These are phyloP conservation scores for Leptarthrus brevirostris DNA, from an alignment of 2,888 invertebrate genomes.

Conservation along the genomic window DNA sequence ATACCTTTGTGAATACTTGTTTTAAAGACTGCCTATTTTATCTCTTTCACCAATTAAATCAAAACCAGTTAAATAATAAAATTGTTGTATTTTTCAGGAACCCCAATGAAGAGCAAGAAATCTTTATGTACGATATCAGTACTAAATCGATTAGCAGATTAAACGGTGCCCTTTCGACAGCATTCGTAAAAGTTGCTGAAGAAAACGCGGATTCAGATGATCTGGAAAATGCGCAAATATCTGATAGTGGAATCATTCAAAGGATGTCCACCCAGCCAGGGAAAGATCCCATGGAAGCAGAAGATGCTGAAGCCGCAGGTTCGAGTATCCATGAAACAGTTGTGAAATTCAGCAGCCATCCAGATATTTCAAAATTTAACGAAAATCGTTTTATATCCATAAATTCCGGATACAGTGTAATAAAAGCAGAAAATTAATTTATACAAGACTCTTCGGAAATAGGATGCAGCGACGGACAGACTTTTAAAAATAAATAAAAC, in stretches of 20 bases:
- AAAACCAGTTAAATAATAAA: no score
- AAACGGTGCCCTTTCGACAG: conserved; percentile 83
- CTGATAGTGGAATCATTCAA: conserved; percentile 67
- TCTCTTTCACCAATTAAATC: background rate
- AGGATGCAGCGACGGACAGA: background rate
- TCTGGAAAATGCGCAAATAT: conserved; percentile 71
- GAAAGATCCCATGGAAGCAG: conserved; percentile 15
- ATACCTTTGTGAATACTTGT: conserved; percentile 11
- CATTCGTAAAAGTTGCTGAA: conserved; percentile 89
- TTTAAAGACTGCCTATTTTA: no score
- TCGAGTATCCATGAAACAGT: conserved; percentile 55
- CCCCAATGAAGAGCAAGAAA: conserved; percentile 74
- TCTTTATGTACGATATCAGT: conserved; percentile 86
- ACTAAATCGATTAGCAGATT: conserved; percentile 81
- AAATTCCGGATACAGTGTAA: conserved; percentile 54
- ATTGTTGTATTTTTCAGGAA: conserved; percentile 60
- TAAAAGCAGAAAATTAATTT: conserved; percentile 23
- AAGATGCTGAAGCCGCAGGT: conserved; percentile 57
- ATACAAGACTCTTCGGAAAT: background rate
- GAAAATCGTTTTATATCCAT: conserved; percentile 55
- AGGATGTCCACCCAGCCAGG: conserved; percentile 43
- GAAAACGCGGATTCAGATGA: conserved; percentile 80
- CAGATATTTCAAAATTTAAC: conserved; percentile 50
- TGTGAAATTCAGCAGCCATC: conserved; percentile 51
- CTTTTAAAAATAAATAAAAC: background rate